A percentile compares a stretch with the other conserved stretches of the same genome.
These are phyloP conservation scores for Anser brachyrhynchus DNA, from an alignment of 2,113 vertebrate species.

Conservation along the genomic window DNA sequence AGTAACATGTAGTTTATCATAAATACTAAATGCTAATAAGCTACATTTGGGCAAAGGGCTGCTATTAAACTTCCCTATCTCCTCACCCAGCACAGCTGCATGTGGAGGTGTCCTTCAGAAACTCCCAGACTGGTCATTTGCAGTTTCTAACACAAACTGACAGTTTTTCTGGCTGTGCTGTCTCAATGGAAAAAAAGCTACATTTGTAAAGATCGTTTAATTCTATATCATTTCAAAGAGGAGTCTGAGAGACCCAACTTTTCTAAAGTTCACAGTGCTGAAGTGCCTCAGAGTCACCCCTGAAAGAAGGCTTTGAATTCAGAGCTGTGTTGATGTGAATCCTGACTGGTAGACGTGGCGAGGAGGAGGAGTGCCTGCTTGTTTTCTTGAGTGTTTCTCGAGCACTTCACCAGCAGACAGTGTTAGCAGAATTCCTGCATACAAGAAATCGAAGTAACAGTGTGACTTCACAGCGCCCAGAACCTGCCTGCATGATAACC, in stretches of 20 bases:
- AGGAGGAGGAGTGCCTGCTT: slow-evolving; percentile 35
- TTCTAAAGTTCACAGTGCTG: neutral
- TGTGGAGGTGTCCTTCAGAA: neutral
- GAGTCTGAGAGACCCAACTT: neutral
- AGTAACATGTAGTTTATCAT: neutral
- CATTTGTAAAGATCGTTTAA: neutral
- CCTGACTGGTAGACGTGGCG: neutral
- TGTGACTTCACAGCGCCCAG: neutral
- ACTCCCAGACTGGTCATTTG: neutral
- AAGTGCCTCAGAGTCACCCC: neutral
- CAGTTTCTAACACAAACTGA: neutral
- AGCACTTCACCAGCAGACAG: slow-evolving; percentile 38
- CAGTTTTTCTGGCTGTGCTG: neutral
- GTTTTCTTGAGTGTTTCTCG: slow-evolving; percentile 58
- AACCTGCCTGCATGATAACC: slow-evolving; percentile 33
- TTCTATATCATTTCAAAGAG: neutral
- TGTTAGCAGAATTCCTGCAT: slow-evolving; percentile 45
- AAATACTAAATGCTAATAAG: neutral
- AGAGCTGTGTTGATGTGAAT: slow-evolving; percentile 2
- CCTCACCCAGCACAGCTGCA: neutral
- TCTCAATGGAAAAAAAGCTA: neutral
- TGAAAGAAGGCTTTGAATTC: slow-evolving; percentile 40
- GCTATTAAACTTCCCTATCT: neutral
- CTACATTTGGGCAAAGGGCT: neutral
- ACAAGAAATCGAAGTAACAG: neutral